Evolutionary conservation across 2,888 invertebrate species (phyloP), one percentile per base, ranked within the genome.

Genomic region (Belgica antarctica): DNA sequence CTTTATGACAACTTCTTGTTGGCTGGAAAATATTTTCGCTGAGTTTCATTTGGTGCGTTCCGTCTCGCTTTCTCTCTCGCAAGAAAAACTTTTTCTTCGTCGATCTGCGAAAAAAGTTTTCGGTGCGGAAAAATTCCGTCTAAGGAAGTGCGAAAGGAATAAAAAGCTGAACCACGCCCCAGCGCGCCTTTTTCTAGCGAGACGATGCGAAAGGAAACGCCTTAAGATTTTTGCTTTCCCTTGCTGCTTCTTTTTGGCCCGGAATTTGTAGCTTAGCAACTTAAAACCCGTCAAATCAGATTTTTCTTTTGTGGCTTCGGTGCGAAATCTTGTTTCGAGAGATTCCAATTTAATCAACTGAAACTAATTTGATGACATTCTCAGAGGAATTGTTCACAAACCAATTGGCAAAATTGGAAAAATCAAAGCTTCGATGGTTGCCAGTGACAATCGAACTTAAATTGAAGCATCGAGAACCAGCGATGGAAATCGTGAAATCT

Each of bases 221-320:
- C 65, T 66, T 47, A 66, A 46, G 65, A 66, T 47, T 46, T 47
- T 66, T 61, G 41, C 41, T 41, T n/a, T 41, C 41, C 3, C n/a
- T 41, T 41, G 41, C 41, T 12, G 15, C 41, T 15, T 41, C 15
- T 31, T 31, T 31, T 31, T 10, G 31, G 10, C 31, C 10, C 31
- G 31, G 4, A 4, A 31, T 31, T 4, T 31, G 31, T 31, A 31
- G 31, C 31, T 31, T 7, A 41, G 41, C 41, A 41, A 41, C 41
- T 41, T n/a, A n/a, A 41, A 10, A 41, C 12, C 41, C 41, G 41
- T n/a, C 8, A n/a, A 41, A 4, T 31, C 10, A 41, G n/a, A 5
- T 41, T 41, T n/a, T 41, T 41, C 12, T 41, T 41, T 41, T 5
- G n/a, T 41, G 41, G n/a, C 5, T 41, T 41, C 15, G 2, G n/a